Conservation (phyloP, 2,113 vertebrate species). For the Crotalus viridis region DNA sequence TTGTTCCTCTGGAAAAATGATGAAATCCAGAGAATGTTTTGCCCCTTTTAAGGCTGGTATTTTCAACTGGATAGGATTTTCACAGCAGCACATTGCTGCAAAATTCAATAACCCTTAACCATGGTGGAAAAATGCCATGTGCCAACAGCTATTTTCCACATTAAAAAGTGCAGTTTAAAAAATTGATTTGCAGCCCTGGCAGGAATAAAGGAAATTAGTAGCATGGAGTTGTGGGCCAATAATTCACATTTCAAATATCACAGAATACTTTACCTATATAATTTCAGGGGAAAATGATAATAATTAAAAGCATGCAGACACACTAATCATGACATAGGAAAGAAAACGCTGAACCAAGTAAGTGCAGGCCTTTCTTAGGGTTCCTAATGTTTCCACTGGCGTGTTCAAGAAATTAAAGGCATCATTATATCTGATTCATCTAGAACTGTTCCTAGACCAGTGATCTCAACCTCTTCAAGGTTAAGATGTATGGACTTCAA, state of each 20-base stretch:
- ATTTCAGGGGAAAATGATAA: constrained; percentile 78
- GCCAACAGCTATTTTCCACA: constrained; percentile 81
- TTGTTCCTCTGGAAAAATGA: constrained; percentile 74
- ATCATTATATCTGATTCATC: constrained; percentile 49
- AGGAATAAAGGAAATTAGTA: constrained; percentile 72
- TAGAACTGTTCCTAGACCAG: constrained; percentile 19
- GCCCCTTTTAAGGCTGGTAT: constrained; percentile 71
- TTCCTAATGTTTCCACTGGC: constrained; percentile 72
- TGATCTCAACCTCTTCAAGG: neutral
- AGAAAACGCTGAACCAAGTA: constrained; percentile 67
- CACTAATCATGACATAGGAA: constrained; percentile 66
- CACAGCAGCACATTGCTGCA: constrained; percentile 65
- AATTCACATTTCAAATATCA: constrained; percentile 80
- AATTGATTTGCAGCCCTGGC: constrained; percentile 77
- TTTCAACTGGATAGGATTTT: constrained; percentile 68
- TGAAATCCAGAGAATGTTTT: constrained; percentile 66
- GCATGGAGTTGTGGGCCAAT: constrained; percentile 77
- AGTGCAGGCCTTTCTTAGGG: constrained; percentile 59
- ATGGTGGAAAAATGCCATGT: constrained; percentile 78
- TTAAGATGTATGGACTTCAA: neutral
- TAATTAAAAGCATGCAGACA: constrained; percentile 80
- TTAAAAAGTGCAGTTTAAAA: constrained; percentile 58
- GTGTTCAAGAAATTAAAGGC: constrained; percentile 63
- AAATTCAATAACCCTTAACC: constrained; percentile 76
- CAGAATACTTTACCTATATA: constrained; percentile 72